Conservation (phyloP, 2,113 vertebrate species). For the Saccopteryx leptura region DNA sequence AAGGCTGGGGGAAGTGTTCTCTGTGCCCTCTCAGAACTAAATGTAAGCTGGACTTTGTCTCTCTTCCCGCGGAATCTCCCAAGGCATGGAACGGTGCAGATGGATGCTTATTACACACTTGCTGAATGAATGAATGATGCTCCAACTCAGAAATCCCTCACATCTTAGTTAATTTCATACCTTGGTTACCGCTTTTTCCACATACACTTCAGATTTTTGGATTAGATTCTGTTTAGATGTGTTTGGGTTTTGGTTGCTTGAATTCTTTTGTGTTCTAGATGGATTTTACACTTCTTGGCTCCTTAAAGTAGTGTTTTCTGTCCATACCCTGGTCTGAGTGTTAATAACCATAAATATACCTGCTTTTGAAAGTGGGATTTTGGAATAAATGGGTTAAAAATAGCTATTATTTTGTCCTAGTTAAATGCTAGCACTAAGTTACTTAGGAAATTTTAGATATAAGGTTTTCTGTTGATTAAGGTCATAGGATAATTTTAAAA, state of each 20-base stretch:
- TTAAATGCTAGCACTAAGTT: slow-evolving; percentile 2
- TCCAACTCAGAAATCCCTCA: neutral
- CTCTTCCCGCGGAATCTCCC: neutral
- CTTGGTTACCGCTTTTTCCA: neutral
- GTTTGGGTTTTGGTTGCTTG: neutral
- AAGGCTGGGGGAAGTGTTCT: neutral
- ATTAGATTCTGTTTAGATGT: neutral
- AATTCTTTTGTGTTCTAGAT: neutral
- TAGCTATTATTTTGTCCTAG: neutral
- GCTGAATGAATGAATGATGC: neutral
- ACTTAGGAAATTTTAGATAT: slow-evolving; percentile 1
- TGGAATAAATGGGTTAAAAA: slow-evolving; percentile 2
- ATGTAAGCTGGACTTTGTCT: neutral
- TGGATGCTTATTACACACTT: neutral
- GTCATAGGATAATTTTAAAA: neutral
- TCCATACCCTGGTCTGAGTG: neutral
- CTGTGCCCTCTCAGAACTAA: neutral
- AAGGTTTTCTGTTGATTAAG: neutral
- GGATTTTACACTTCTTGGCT: slow-evolving; percentile 3
- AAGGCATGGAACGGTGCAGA: neutral
- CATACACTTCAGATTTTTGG: neutral
- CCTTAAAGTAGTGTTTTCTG: neutral
- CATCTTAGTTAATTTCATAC: neutral
- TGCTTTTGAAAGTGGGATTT: slow-evolving; percentile 19
- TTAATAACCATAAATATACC: neutral